Base-by-base conservation (phyloP, 2,888 invertebrate species). In the Acheta domesticus region DNA sequence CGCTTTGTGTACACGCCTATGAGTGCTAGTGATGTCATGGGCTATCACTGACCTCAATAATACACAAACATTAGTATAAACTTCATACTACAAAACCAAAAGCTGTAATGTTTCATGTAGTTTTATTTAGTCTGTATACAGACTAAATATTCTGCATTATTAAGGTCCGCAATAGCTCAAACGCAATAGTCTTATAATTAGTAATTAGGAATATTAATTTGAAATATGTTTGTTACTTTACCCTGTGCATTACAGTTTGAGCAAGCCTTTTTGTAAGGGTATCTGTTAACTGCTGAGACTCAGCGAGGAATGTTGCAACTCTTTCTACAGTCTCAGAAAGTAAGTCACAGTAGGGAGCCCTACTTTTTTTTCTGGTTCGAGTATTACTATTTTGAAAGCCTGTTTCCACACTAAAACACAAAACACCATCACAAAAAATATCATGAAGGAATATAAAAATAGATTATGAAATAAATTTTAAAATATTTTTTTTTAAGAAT, bases 401-500 rank as follows among this genome's bases (percentile, higher is more conserved):
- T 62, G 62, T 62, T 19, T 49, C 62, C 75, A 36, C 21, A 75
- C 19, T 23, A 16, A 20, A 75, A 77, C 12, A 16, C 11, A 49
- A 75, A 20, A 76, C n/a, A 23, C 4, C 1, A 49, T 21, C 49
- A 21, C 50, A 19, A 21, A 20, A 62, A 12, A 12, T 36, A n/a
- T 16, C 36, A 21, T 14, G 11, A 74, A 76, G 36, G 36, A 36
- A 36, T n/a, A 16, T n/a, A 49, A 75, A 20, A 76, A 19, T 21
- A 21, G 0, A 49, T 16, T 50, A 16, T 76, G 20, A 21, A 21
- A 62, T 16, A n/a, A 50, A n/a, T 16, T 4, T 48, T 4, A n/a
- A 74, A 76, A 73, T n/a, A 48, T 12, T 76, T 77, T 77, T n/a
- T 76, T 80, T 48, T 36, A 73, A 49, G 73, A 11, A 77, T 12